Evolutionary conservation across 1,140 invertebrate genomes (phyloP), one percentile per base, ranked within the genome.

Genomic region (Drosophila equinoxialis): DNA sequence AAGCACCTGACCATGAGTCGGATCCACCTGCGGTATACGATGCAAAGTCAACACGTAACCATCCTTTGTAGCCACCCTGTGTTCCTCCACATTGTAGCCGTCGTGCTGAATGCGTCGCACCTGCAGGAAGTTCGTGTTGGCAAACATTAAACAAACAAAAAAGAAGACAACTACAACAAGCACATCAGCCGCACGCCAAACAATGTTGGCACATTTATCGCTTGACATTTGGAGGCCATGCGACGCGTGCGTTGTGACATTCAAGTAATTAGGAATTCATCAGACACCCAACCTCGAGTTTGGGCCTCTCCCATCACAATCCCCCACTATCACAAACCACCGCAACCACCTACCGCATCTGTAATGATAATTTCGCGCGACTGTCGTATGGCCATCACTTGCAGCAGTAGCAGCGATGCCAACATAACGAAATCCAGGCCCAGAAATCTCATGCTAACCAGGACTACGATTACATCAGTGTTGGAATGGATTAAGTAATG

Each of bases 61-160:
- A 90, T 94, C 94, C 61, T 90, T 80, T 0, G 94, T 94, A 5
- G 82, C 84, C 17, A 93, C 91, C 20, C 81, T 66, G 71, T 95
- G 93, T 8, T 85, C 91, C 91, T 96, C 95, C 5, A 93, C 90
- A 17, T 93, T 93, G 81, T 95, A 96, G 45, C 94, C 94, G 74
- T 94, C 90, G 65, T 85, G 83, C 51, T 85, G 84, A 5, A 91
- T 91, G 61, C 90, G 90, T 20, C 82, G 80, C 72, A 91, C 90
- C 90, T 91, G 86, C 73, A 80, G 37, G 57, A 33, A 48, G 37
- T 23, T 51, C 17, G 45, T 48, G 63, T 41, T 61, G 61, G n/a
- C 41, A 63, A 58, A 45, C 48, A 65, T n/a, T 61, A 61, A 48
- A 10, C 10, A 39, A 39, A 39, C 11, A 42, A 13, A 26, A 17